Percentiles rank a stretch among this genome's conserved stretches.
Evolutionary conservation across 1,140 invertebrate species (phyloP).

Genomic region (Drosophila fuyamai): DNA sequence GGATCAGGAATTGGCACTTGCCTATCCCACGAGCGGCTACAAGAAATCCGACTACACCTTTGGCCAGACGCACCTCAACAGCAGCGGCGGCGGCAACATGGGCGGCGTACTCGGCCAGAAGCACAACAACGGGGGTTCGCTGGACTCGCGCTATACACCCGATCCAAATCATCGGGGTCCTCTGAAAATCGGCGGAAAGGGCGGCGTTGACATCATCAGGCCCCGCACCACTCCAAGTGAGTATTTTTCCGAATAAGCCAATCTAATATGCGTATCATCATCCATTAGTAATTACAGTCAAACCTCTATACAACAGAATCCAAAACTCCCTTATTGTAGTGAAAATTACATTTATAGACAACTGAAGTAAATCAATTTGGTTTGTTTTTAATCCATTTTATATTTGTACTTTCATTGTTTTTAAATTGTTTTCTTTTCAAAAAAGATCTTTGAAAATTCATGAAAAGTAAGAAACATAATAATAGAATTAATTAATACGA

Average conservation of each 20-base stretch:
- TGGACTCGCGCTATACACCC: constrained; percentile 90
- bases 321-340: too few relatives aligned
- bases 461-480: too few relatives aligned
- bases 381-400: too few relatives aligned
- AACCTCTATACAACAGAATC: neutral
- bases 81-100: constrained; percentile 52
- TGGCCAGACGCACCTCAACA: constrained; percentile 83
- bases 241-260: constrained; percentile 47
- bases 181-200: constrained; percentile 86
- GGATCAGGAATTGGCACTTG: constrained; percentile 88
- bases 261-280: constrained; percentile 19
- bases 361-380: too few relatives aligned
- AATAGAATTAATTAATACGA: too few relatives aligned
- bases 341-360: too few relatives aligned
- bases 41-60: constrained; percentile 89
- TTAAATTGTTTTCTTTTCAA: too few relatives aligned
- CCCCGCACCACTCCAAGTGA: constrained; percentile 89
- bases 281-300: constrained; percentile 45
- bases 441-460: too few relatives aligned
- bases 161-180: constrained; percentile 91
- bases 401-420: too few relatives aligned
- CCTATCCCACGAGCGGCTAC: constrained; percentile 87
- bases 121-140: constrained; percentile 88
- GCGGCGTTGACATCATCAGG: constrained; percentile 90
- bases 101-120: constrained; percentile 83